These are phyloP conservation scores for Microtus oregoni DNA, from an alignment of 2,113 vertebrate species.

Conservation along the genomic window DNA sequence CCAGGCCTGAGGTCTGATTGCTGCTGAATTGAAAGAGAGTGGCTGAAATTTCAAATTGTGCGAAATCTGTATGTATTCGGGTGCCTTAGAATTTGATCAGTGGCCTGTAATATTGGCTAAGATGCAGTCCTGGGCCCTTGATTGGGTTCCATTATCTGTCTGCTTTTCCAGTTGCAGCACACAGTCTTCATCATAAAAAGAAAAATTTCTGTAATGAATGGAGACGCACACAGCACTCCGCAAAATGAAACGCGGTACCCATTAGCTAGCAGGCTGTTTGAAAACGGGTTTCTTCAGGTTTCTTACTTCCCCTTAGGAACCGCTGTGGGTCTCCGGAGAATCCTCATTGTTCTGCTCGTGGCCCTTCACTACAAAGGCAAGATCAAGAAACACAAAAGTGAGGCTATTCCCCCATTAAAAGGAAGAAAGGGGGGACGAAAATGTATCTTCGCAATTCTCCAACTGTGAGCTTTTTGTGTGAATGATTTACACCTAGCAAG, in stretches of 20 bases:
- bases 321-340: background rate
- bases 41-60: background rate
- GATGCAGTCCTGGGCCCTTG: background rate
- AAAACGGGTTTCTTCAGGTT: background rate
- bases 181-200: background rate
- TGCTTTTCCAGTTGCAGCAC: conserved; percentile 1
- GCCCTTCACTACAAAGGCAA: conserved; percentile 15
- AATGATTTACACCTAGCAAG: background rate
- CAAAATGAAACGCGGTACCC: background rate
- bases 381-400: background rate
- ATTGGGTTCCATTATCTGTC: background rate
- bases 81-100: background rate
- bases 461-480: background rate
- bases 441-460: background rate
- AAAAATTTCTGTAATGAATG: conserved; percentile 8
- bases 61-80: conserved; percentile 13
- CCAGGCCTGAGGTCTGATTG: background rate
- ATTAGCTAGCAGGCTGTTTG: background rate
- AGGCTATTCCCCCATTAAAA: background rate
- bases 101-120: conserved; percentile 6
- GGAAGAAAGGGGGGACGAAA: background rate
- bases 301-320: background rate
- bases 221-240: conserved; percentile 15
- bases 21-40: background rate
- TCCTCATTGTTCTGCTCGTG: background rate